phyloP scores from a whole-genome alignment of 2,113 vertebrate genomes.

The Ciconia boyciana region DNA sequence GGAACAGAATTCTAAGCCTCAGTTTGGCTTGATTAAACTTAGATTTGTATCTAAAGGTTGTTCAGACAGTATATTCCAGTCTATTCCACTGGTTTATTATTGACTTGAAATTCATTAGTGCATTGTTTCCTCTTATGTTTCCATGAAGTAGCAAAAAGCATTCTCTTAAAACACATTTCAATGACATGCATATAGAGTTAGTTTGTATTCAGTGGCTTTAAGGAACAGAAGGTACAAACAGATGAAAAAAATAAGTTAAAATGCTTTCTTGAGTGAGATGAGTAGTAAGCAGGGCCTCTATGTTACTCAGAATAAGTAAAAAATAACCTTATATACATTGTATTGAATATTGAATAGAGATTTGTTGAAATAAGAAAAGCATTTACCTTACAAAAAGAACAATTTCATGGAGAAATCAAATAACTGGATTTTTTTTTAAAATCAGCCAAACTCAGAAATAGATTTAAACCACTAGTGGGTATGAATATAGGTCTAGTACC shows the following conservation, averaged over 20 bases:
- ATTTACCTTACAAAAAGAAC: background rate
- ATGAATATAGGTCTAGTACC: background rate
- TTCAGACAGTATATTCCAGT: background rate
- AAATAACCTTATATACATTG: background rate
- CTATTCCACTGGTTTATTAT: background rate
- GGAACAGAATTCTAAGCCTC: background rate
- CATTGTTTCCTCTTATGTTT: slow-evolving; percentile 13
- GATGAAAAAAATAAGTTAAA: slow-evolving; percentile 44
- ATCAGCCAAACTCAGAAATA: slow-evolving; percentile 58
- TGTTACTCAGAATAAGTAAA: background rate
- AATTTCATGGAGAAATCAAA: background rate
- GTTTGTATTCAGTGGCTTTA: slow-evolving; percentile 60
- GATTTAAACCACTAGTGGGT: background rate
- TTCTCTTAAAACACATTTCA: slow-evolving; percentile 42
- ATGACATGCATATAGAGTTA: slow-evolving; percentile 61
- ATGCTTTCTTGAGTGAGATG: slow-evolving; percentile 30
- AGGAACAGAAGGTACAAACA: slow-evolving; percentile 36
- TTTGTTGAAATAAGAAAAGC: background rate
- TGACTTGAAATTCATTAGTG: background rate
- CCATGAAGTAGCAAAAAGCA: slow-evolving; percentile 27
- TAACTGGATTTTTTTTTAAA: background rate
- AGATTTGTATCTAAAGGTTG: background rate
- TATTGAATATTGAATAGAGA: background rate
- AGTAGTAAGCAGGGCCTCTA: slow-evolving; percentile 16
- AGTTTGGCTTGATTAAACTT: background rate